A percentile compares a stretch with the other conserved stretches of the same genome.
These are phyloP conservation scores for Andrena chrysosceles DNA, from an alignment of 2,888 invertebrate species.

Conservation along the genomic window DNA sequence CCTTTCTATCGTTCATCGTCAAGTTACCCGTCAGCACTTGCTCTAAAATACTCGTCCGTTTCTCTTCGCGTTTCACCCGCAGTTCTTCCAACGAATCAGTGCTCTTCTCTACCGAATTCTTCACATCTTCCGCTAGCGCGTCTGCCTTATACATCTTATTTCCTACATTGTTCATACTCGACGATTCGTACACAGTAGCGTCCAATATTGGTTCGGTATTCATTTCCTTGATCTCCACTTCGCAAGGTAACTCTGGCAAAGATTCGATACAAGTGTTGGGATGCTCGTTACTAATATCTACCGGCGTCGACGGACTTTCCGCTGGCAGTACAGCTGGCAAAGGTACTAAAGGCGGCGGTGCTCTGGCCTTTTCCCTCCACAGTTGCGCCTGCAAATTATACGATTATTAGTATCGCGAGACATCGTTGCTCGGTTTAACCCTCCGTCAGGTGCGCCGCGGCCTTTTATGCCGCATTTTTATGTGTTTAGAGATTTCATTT, in stretches of 20 bases:
- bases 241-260: slow-evolving; percentile 77
- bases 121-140: slow-evolving; percentile 1
- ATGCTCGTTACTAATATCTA: slow-evolving; percentile 53
- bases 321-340: slow-evolving; percentile 73
- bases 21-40: slow-evolving; percentile 78
- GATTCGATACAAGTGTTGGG: slow-evolving; percentile 67
- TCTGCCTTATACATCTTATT: slow-evolving; percentile 28
- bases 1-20: slow-evolving; percentile 77
- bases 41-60: slow-evolving; percentile 78
- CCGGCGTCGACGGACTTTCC: slow-evolving; percentile 53
- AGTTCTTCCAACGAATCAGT: slow-evolving; percentile 30
- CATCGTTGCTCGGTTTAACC: too few relatives aligned
- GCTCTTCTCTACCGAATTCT: slow-evolving; percentile 13
- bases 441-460: too few relatives aligned
- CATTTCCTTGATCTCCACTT: slow-evolving; percentile 79
- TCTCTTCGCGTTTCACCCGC: slow-evolving; percentile 64
- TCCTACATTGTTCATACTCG: slow-evolving; percentile 9
- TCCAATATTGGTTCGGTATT: slow-evolving; percentile 54
- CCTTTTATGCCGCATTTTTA: too few relatives aligned
- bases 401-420: not conserved
- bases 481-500: too few relatives aligned
- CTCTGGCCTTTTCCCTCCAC: slow-evolving; percentile 78
- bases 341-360: slow-evolving; percentile 80
- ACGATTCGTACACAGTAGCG: slow-evolving; percentile 32
- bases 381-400: slow-evolving; percentile 74